phyloP scores from a whole-genome alignment of 2,888 invertebrate species.

The Drosophila mulleri region DNA sequence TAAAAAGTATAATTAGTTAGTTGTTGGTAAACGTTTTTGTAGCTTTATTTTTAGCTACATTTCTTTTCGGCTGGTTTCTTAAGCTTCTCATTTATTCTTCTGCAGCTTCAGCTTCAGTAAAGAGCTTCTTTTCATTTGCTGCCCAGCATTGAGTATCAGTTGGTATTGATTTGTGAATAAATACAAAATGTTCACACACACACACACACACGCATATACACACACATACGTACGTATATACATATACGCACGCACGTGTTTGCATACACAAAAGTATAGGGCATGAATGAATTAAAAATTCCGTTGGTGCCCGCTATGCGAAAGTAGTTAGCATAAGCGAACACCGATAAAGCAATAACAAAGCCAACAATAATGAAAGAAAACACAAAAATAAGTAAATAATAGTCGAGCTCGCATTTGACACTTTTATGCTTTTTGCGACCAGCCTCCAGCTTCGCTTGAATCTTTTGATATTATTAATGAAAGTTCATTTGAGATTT shows the following conservation, averaged over 20 bases:
- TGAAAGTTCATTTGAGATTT: conserved; percentile 56
- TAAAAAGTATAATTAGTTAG: background rate
- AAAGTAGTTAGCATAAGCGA: conserved; percentile 64
- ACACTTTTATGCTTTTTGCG: conserved; percentile 3
- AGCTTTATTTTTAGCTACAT: background rate
- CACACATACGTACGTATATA: background rate
- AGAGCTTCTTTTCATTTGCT: background rate
- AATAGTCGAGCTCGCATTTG: background rate
- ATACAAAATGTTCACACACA: conserved; percentile 18
- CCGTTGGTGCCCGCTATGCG: conserved; percentile 71
- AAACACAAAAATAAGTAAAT: conserved; percentile 1
- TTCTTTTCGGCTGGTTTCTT: background rate
- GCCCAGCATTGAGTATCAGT: background rate
- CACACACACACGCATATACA: background rate
- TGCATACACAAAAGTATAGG: conserved; percentile 32
- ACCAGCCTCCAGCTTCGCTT: conserved; percentile 10
- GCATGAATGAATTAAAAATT: conserved; percentile 79
- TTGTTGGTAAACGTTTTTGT: background rate
- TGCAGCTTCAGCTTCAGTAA: background rate
- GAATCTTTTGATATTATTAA: conserved; percentile 19
- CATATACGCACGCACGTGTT: background rate
- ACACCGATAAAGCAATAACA: conserved; percentile 24
- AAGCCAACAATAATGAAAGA: conserved; percentile 13
- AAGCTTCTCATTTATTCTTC: background rate
- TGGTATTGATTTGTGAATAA: conserved; percentile 63